A percentile compares a stretch with the other conserved stretches of the same genome.
Conservation (phyloP, 2,797 vertebrate species). For the Melanogrammus aeglefinus region DNA sequence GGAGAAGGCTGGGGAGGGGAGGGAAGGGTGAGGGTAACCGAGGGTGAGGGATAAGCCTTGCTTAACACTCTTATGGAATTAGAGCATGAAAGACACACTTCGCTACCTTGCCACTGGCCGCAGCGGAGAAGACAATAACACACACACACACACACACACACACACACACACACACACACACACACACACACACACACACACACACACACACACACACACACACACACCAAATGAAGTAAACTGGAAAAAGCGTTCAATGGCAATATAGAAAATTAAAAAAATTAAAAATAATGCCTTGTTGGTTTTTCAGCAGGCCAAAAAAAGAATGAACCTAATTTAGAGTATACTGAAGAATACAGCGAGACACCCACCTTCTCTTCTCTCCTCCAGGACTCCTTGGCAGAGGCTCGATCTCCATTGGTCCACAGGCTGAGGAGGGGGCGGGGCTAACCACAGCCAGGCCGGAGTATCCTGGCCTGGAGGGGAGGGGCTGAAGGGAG, state of each 20-base stretch:
- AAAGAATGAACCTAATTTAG: neutral
- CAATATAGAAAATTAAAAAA: no score
- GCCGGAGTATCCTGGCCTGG: conserved; percentile 67
- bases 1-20: no score
- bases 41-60: conserved; percentile 51
- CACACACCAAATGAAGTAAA: no score
- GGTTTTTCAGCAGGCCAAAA: neutral
- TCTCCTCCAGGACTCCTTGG: conserved; percentile 82
- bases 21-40: conserved; percentile 13
- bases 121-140: conserved; percentile 10
- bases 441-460: conserved; percentile 68
- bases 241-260: no score
- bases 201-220: no score
- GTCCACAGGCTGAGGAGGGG: conserved; percentile 70
- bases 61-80: conserved; percentile 57
- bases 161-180: no score
- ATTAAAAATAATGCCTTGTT: no score
- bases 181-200: no score
- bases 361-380: conserved; percentile 82
- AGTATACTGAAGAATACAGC: neutral
- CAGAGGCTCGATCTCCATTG: conserved; percentile 85
- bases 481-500: conserved; percentile 64
- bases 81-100: conserved; percentile 50
- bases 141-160: no score
- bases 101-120: conserved; percentile 23